These are phyloP conservation scores for Daubentonia madagascariensis DNA, from an alignment of 2,113 vertebrate genomes.

Conservation along the genomic window DNA sequence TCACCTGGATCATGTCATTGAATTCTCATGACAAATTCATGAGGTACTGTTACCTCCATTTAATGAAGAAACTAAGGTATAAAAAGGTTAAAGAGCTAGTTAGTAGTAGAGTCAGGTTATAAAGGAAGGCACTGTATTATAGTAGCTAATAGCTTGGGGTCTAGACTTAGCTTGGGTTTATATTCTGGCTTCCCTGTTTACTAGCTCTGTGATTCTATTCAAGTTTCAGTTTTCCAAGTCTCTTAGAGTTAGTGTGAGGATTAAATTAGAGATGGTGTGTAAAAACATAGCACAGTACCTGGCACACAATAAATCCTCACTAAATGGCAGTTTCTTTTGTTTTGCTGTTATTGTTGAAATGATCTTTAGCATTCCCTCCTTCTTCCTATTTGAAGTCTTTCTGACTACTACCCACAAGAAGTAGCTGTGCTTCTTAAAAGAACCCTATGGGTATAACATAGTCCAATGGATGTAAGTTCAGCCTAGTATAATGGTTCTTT, in stretches of 20 bases:
- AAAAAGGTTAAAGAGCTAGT: neutral
- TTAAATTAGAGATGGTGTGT: neutral
- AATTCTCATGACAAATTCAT: neutral
- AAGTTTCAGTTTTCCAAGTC: neutral
- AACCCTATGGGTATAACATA: neutral
- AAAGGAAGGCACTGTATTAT: neutral
- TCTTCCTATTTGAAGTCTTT: neutral
- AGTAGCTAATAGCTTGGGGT: neutral
- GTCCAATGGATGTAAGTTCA: neutral
- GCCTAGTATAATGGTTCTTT: neutral
- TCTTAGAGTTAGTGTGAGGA: neutral
- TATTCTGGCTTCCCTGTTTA: neutral
- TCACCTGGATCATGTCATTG: neutral
- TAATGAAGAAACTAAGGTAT: conserved; percentile 5
- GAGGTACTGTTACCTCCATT: neutral
- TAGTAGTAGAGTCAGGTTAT: neutral
- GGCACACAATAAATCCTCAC: neutral
- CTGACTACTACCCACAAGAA: neutral
- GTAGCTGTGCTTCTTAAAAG: neutral
- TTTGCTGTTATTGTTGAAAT: neutral
- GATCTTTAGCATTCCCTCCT: neutral
- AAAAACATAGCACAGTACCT: neutral
- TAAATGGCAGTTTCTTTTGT: neutral
- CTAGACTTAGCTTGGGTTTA: neutral
- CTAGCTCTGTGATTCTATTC: neutral